Evolutionary conservation across 2,888 invertebrate species (phyloP).

Genomic region (Amphiduros pacificus): DNA sequence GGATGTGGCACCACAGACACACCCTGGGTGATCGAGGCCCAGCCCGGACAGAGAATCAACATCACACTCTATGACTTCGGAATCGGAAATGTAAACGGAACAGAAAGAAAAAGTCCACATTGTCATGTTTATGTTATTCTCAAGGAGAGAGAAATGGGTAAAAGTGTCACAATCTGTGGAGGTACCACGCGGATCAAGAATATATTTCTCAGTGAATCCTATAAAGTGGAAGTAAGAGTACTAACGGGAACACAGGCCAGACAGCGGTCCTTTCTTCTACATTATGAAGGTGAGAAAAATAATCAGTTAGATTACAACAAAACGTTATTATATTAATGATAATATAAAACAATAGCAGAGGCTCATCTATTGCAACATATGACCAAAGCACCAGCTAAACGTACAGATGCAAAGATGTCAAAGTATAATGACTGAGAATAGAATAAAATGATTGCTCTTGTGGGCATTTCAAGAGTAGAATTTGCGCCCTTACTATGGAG

Average conservation of each 20-base stretch:
- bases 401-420: too few relatives aligned
- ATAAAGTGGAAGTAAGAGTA: not conserved
- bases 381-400: too few relatives aligned
- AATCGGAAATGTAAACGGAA: not conserved
- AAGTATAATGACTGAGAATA: too few relatives aligned
- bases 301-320: too few relatives aligned
- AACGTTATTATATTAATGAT: too few relatives aligned
- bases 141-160: not conserved
- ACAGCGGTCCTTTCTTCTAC: not conserved
- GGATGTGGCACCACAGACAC: not conserved
- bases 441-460: too few relatives aligned
- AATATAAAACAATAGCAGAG: too few relatives aligned
- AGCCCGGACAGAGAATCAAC: not conserved
- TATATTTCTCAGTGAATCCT: not conserved
- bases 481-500: too few relatives aligned
- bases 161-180: not conserved
- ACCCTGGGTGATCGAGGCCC: slow-evolving; percentile 1
- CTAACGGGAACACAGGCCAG: not conserved
- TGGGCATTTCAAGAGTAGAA: too few relatives aligned
- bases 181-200: not conserved
- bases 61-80: slow-evolving; percentile 2
- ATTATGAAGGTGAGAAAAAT: not conserved
- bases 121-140: not conserved
- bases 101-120: not conserved
- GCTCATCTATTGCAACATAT: too few relatives aligned